Base-by-base conservation (phyloP, 2,113 vertebrate species). In the Pterophyllum scalare region DNA sequence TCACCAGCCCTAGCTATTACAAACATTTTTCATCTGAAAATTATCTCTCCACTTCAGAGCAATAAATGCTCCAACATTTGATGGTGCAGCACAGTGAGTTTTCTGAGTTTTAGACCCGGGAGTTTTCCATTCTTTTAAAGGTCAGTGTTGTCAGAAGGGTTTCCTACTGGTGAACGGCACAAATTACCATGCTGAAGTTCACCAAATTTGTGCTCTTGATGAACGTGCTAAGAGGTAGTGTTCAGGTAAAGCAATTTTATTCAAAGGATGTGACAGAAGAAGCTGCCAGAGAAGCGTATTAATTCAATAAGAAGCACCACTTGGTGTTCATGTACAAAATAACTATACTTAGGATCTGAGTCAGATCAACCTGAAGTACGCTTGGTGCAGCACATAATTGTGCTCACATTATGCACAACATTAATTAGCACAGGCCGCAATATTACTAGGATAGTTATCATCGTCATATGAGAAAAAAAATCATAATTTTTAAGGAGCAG, bases 151-250 rank as follows among this genome's bases (percentile, higher is more conserved):
- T 46, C 75, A 72, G 52, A 74, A 58, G 5, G 19, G 20, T 86
- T 64, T 76, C n/a, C 58, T 64, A 35, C 19, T 72, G 12, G 49
- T 57, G 54, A 86, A 60, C 7, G 0, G 9, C 76, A 62, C 72
- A 80, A 82, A 87, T 75, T 40, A 56, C 17, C 54, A 26, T 59
- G 38, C 43, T 75, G 40, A 82, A 40, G 67, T 72, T 83, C 72
- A 79, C 43, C 35, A 24, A 43, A 72, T 57, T n/a, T 75, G 12
- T 38, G 4, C 28, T 86, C n/a, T 31, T 13, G 33, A 28, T 13
- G 11, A 58, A 76, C 40, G 26, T 62, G 57, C 11, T 31, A n/a
- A 3, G 2, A 75, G 22, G 2, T 11, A 59, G 57, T 33, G 15
- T 5, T 7, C 26, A 61, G 20, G 12, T 80, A 49, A 19, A 38